Base-by-base conservation (phyloP, 2,797 vertebrate genomes). In the Enteromius viviparus region DNA sequence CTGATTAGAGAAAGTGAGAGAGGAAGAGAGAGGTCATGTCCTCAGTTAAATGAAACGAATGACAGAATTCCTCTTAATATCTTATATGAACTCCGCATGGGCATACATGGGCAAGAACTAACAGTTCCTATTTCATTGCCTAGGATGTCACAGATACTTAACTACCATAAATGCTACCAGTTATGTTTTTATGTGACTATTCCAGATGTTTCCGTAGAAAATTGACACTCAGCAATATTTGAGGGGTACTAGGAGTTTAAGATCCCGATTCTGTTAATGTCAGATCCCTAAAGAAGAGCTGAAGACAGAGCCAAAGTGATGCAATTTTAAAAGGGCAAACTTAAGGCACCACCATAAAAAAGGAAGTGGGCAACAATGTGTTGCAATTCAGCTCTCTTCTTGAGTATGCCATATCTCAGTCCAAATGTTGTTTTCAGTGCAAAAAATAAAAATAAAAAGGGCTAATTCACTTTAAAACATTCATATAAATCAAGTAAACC, bases 1-100 rank as follows among this genome's bases (percentile, higher is more conserved):
- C 94, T 95, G 87, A 4, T n/a, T 9, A 37, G 6, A 17, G 37
- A 60, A 62, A 77, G 9, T 40, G 37, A 62, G 12, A 70, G 32
- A 32, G 34, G 29, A 29, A 47, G 32, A 70, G 4, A 75, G 34
- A 23, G 23, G 12, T 11, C 15, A 82, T 53, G 26, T 58, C 74
- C 78, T 62, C 0, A 11, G 26, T 62, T 15, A 40, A 23, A 55
- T 68, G 6, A 66, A 55, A 26, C 3, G 62, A 47, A 12, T 58
- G 11, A 68, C 11, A 5, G 23, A 69, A 21, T 47, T 81, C 37
- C 26, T 23, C 10, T 45, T n/a, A 40, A 58, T 58, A 10, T 29
- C 21, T 34, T 29, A 23, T 45, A 42, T 11, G 40, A 72, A 72
- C n/a, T 29, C n/a, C 40, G 26, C 26, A 17, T 21, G 29, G 6